Conservation (phyloP, 2,113 vertebrate genomes). For the Neodontobutis hainanensis region DNA sequence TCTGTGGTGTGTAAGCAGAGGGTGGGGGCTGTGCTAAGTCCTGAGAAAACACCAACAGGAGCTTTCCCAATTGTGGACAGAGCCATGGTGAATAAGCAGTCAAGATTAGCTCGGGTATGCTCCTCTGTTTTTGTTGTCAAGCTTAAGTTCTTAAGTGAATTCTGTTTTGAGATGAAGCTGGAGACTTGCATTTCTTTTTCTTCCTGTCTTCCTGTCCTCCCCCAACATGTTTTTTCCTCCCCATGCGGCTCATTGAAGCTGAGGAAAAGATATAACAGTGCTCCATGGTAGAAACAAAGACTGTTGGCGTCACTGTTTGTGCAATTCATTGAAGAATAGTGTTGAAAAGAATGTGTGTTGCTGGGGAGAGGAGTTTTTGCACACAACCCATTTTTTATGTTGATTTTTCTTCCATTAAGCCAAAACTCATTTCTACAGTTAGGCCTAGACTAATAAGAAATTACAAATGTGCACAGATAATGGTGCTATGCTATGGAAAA, state of each 20-base stretch:
- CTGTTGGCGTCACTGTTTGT: slow-evolving; percentile 32
- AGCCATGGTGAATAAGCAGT: slow-evolving; percentile 52
- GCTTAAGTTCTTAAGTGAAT: slow-evolving; percentile 55
- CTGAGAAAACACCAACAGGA: slow-evolving; percentile 59
- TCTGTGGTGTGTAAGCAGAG: slow-evolving; percentile 5
- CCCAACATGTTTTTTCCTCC: slow-evolving; percentile 1
- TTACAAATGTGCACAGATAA: background rate
- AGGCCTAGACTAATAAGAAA: slow-evolving; percentile 2
- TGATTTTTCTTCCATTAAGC: slow-evolving; percentile 7
- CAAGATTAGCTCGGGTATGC: slow-evolving; percentile 40
- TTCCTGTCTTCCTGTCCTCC: slow-evolving; percentile 4
- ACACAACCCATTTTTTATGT: slow-evolving; percentile 16
- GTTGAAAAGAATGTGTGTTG: slow-evolving; percentile 39
- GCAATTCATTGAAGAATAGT: slow-evolving; percentile 37
- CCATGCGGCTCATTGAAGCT: background rate
- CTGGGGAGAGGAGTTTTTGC: slow-evolving; percentile 10
- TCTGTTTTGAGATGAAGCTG: slow-evolving; percentile 45
- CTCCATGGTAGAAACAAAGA: slow-evolving; percentile 17
- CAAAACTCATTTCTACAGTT: background rate
- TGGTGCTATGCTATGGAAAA: background rate
- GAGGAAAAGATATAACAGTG: slow-evolving; percentile 22
- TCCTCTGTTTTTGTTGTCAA: slow-evolving; percentile 57
- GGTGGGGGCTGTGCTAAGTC: slow-evolving; percentile 7
- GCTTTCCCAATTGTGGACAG: slow-evolving; percentile 53
- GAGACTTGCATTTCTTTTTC: slow-evolving; percentile 26